Conservation (phyloP, 2,113 vertebrate genomes). For the Oreochromis niloticus region DNA sequence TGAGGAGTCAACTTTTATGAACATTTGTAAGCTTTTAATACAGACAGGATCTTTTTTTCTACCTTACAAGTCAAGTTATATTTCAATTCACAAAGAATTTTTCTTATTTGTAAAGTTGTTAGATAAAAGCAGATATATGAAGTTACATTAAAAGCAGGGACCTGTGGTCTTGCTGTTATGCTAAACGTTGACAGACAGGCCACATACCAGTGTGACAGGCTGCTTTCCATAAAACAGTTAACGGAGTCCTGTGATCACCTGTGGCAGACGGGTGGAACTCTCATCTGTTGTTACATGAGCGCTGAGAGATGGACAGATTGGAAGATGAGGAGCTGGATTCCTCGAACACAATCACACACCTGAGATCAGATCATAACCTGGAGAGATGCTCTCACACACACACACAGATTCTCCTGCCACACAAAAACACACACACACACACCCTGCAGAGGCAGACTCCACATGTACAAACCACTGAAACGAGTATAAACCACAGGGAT, state of each 20-base stretch:
- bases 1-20: background rate
- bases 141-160: background rate
- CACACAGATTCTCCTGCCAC: background rate
- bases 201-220: constrained; percentile 49
- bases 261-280: constrained; percentile 14
- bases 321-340: constrained; percentile 40
- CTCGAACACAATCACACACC: constrained; percentile 21
- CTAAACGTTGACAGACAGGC: background rate
- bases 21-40: background rate
- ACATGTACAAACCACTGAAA: background rate
- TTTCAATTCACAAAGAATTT: background rate
- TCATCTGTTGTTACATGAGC: constrained; percentile 41
- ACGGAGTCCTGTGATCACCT: constrained; percentile 47
- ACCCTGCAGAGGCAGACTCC: background rate
- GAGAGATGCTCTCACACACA: background rate
- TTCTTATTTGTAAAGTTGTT: background rate
- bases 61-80: background rate
- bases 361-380: constrained; percentile 40
- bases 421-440: background rate
- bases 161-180: background rate
- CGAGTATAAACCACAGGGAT: background rate
- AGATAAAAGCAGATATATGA: background rate
- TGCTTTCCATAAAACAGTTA: constrained; percentile 12
- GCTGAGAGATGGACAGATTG: constrained; percentile 56
- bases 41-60: background rate